These are phyloP conservation scores for Leptobrachium leishanense DNA, from an alignment of 2,113 vertebrate species.

Conservation along the genomic window DNA sequence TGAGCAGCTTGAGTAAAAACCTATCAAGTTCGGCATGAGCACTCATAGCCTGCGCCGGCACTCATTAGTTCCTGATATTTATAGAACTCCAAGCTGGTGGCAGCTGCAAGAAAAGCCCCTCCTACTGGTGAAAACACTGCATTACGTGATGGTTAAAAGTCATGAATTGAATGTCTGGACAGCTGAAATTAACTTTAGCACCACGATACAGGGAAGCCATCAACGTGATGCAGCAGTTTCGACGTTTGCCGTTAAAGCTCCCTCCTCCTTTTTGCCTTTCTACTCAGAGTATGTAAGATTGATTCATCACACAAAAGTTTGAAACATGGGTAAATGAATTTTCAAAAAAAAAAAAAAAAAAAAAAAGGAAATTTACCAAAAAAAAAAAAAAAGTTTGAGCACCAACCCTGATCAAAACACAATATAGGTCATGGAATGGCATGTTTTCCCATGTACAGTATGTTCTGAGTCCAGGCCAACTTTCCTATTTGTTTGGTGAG, in stretches of 20 bases:
- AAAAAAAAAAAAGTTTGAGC: too few species aligned
- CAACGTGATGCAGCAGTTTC: constrained; percentile 43
- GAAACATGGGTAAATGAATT: too few species aligned
- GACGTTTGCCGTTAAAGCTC: background rate
- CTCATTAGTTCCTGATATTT: constrained; percentile 48
- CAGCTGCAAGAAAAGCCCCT: constrained; percentile 42
- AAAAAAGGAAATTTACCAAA: too few species aligned
- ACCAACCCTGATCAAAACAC: too few species aligned
- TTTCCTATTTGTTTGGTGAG: too few species aligned
- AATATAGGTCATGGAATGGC: too few species aligned
- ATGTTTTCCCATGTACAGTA: too few species aligned
- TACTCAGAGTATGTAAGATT: too few species aligned
- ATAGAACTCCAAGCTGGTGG: constrained; percentile 35
- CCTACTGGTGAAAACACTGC: constrained; percentile 33
- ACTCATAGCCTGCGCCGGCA: constrained; percentile 50
- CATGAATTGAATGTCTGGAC: constrained; percentile 14
- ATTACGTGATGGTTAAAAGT: constrained; percentile 15
- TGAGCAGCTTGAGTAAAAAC: constrained; percentile 48
- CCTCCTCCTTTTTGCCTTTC: too few species aligned
- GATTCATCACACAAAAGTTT: too few species aligned
- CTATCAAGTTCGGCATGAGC: constrained; percentile 41
- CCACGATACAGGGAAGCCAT: constrained; percentile 17
- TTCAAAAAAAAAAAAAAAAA: too few species aligned
- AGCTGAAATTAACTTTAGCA: constrained; percentile 7
- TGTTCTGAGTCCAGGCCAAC: too few species aligned